phyloP scores from a whole-genome alignment of 2,113 vertebrate species.

The Lampris megalopsis region DNA sequence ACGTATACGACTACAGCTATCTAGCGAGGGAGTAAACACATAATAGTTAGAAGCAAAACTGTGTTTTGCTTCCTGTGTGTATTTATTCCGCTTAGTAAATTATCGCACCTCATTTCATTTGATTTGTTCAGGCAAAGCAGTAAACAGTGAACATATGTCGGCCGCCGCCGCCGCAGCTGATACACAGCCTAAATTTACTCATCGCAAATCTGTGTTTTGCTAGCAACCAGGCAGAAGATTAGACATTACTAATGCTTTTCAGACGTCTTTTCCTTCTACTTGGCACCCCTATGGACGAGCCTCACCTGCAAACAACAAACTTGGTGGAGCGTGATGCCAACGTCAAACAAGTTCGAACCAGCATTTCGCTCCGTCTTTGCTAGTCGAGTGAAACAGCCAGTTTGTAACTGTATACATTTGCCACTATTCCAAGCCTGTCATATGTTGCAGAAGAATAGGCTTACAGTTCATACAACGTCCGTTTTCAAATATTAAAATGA shows the following conservation, averaged over 20 bases:
- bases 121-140: slow-evolving; percentile 2
- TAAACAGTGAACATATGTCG: background rate
- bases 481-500: too few relatives aligned
- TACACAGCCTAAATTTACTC: background rate
- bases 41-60: too few relatives aligned
- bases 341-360: background rate
- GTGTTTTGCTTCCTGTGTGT: too few relatives aligned
- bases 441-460: background rate
- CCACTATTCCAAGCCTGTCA: background rate
- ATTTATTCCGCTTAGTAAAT: background rate
- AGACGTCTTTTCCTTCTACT: background rate
- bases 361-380: background rate
- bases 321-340: background rate
- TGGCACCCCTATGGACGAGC: background rate
- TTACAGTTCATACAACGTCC: too few relatives aligned
- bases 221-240: background rate
- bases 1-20: too few relatives aligned
- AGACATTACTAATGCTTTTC: background rate
- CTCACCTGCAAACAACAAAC: background rate
- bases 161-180: background rate
- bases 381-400: slow-evolving; percentile 1
- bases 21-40: too few relatives aligned
- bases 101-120: background rate
- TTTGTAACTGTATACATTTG: background rate
- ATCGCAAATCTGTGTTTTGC: background rate